Conservation (phyloP, 2,113 vertebrate genomes). For the Passer domesticus region DNA sequence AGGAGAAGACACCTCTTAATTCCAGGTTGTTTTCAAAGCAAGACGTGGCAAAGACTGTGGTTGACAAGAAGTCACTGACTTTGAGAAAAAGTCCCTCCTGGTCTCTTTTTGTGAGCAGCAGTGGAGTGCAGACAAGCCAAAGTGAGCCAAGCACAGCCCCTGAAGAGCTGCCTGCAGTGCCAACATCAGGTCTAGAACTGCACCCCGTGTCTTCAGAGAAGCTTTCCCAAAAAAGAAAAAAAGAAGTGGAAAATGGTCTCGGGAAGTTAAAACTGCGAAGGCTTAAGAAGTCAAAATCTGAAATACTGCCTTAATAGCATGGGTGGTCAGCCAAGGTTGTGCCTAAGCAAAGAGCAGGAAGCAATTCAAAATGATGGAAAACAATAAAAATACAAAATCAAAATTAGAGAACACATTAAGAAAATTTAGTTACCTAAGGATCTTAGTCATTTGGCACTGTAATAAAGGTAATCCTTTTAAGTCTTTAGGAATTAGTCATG, state of each 20-base stretch:
- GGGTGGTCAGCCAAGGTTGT: neutral
- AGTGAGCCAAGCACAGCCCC: slow-evolving; percentile 71
- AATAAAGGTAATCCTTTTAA: neutral
- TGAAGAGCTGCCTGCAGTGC: slow-evolving; percentile 74
- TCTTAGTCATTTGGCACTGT: neutral
- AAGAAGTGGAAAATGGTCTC: slow-evolving; percentile 69
- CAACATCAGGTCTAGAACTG: slow-evolving; percentile 61
- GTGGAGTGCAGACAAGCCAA: slow-evolving; percentile 72
- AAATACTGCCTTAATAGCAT: neutral
- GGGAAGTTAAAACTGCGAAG: slow-evolving; percentile 80
- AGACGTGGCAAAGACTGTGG: slow-evolving; percentile 64
- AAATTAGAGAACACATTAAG: neutral
- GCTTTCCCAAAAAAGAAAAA: slow-evolving; percentile 49
- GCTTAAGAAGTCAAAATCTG: slow-evolving; percentile 65
- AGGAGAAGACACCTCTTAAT: slow-evolving; percentile 60
- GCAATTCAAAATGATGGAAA: neutral
- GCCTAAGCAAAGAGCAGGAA: neutral
- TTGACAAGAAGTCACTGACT: slow-evolving; percentile 78
- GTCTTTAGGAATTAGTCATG: neutral
- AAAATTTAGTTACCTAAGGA: neutral
- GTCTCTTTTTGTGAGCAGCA: slow-evolving; percentile 72
- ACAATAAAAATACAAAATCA: neutral
- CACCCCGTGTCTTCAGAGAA: slow-evolving; percentile 62
- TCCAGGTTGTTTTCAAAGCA: slow-evolving; percentile 72
- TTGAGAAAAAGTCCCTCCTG: slow-evolving; percentile 72